These are phyloP conservation scores for Steinernema feltiae DNA, from an alignment of 1,140 invertebrate species.

Conservation along the genomic window DNA sequence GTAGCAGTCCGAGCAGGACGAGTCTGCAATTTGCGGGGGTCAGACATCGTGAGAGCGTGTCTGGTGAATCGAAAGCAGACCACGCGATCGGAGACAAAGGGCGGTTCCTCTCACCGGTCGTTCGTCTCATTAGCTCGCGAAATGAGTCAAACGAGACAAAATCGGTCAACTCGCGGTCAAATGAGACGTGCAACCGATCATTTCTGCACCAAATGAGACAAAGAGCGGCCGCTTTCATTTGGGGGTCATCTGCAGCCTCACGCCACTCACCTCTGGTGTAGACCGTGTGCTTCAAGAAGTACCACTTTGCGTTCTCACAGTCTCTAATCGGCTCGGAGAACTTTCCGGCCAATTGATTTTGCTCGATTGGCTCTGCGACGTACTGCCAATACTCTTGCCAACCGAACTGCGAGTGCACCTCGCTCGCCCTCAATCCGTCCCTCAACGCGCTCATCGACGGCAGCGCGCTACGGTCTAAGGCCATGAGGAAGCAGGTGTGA, in stretches of 20 bases:
- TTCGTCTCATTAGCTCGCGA: no score
- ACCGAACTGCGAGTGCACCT: conserved; percentile 48
- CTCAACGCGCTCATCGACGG: conserved; percentile 23
- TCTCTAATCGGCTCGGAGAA: conserved; percentile 46
- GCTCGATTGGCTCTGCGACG: conserved; percentile 42
- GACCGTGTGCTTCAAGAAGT: conserved; percentile 50
- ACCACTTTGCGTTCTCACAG: conserved; percentile 53
- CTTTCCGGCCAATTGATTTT: conserved; percentile 34
- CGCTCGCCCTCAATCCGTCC: conserved; percentile 7
- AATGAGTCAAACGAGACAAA: no score
- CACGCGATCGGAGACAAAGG: background rate
- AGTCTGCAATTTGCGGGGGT: conserved; percentile 35
- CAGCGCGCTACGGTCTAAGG: conserved; percentile 46
- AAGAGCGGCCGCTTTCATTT: no score
- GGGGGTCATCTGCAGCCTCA: no score
- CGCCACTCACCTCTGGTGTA: conserved; percentile 45
- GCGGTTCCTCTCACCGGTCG: no score
- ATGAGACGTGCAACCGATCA: no score
- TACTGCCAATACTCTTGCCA: conserved; percentile 58
- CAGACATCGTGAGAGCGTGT: background rate
- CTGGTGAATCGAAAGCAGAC: background rate
- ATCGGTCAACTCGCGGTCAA: no score
- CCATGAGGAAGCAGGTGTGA: conserved; percentile 52
- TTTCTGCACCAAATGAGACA: no score
- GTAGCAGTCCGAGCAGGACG: conserved; percentile 49